phyloP scores from a whole-genome alignment of 2,797 vertebrate species.

The Falco peregrinus region DNA sequence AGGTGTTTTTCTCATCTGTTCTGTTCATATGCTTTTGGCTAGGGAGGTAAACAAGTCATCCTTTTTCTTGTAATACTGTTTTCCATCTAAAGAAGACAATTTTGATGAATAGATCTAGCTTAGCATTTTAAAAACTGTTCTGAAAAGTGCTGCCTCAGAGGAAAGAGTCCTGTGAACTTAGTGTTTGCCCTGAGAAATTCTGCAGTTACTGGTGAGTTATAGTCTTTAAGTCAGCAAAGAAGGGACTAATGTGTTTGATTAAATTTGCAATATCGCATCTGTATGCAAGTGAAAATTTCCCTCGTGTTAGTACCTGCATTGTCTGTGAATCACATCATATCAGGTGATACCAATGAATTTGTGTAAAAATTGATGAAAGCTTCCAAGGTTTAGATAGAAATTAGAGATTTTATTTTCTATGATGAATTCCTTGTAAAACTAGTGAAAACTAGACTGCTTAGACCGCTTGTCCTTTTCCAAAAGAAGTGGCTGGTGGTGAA shows the following conservation, averaged over 20 bases:
- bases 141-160: slow-evolving; percentile 39
- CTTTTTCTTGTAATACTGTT: background rate
- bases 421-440: background rate
- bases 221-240: background rate
- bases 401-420: background rate
- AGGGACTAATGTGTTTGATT: background rate
- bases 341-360: background rate
- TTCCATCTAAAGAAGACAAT: slow-evolving; percentile 3
- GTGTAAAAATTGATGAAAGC: background rate
- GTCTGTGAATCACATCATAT: background rate
- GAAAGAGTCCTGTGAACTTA: background rate
- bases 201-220: background rate
- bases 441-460: background rate
- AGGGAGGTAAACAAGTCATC: background rate
- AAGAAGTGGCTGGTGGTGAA: background rate
- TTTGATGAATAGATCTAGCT: slow-evolving; percentile 33
- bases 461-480: background rate
- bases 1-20: background rate
- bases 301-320: background rate
- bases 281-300: background rate
- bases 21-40: background rate
- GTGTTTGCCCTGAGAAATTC: background rate
- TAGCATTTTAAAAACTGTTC: background rate
- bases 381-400: background rate
- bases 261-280: background rate